A percentile compares a stretch with the other conserved stretches of the same genome.
phyloP scores from a whole-genome alignment of 2,888 invertebrate genomes.

The Pimpla rufipes region DNA sequence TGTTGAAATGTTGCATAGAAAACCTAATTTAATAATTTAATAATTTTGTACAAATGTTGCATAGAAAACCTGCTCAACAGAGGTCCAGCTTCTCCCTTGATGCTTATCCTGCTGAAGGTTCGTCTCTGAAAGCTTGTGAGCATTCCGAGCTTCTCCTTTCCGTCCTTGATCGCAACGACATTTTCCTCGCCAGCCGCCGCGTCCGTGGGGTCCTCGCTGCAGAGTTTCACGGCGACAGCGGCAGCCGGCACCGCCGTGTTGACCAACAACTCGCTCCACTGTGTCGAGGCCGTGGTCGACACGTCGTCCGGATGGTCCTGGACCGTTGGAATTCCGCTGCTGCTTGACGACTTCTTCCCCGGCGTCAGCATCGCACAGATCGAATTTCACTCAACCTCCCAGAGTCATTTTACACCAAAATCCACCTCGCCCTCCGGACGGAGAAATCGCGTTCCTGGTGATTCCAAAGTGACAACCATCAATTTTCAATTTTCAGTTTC shows the following conservation, averaged over 20 bases:
- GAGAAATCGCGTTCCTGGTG: too few relatives aligned
- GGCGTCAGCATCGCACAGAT: constrained; percentile 72
- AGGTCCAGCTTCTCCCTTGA: constrained; percentile 79
- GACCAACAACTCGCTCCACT: constrained; percentile 75
- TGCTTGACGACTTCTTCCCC: constrained; percentile 63
- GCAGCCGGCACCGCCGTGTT: constrained; percentile 74
- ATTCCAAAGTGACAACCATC: background rate
- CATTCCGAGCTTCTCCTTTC: constrained; percentile 71
- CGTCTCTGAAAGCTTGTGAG: constrained; percentile 77
- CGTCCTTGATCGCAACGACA: constrained; percentile 61
- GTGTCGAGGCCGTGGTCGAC: constrained; percentile 65
- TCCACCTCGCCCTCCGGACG: background rate
- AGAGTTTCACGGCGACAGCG: constrained; percentile 75
- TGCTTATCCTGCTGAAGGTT: constrained; percentile 80
- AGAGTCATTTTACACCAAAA: constrained; percentile 20
- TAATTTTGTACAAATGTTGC: background rate
- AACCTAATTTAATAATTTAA: constrained; percentile 69
- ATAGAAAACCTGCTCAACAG: constrained; percentile 76
- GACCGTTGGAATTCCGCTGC: constrained; percentile 25
- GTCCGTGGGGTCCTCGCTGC: constrained; percentile 70
- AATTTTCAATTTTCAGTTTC: background rate
- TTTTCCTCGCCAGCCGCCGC: constrained; percentile 63
- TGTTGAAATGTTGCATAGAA: background rate
- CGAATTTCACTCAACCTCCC: constrained; percentile 6
- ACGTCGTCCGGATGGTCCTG: constrained; percentile 70